Conservation (phyloP, 2,888 invertebrate species). For the Strigamia transsilvanica region DNA sequence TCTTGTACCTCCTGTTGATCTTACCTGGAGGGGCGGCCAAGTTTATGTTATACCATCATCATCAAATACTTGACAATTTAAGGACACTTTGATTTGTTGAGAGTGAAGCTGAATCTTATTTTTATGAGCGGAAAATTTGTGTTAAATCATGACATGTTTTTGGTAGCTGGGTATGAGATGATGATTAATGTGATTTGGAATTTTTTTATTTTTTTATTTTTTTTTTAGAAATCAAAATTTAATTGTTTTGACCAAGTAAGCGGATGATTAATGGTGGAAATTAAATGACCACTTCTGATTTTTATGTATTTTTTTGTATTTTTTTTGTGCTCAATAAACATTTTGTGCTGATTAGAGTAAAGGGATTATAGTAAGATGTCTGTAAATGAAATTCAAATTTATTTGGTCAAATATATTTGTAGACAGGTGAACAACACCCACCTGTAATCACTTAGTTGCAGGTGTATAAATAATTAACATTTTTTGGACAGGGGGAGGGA, state of each 20-base stretch:
- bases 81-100: not conserved
- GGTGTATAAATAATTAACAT: conserved; percentile 1
- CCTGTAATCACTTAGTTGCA: not conserved
- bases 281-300: not conserved
- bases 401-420: not conserved
- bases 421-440: conserved; percentile 8
- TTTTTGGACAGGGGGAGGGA: conserved; percentile 1
- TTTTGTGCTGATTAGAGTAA: not conserved
- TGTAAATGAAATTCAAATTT: not conserved
- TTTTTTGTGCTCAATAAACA: not conserved
- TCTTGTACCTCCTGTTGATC: conserved; percentile 15
- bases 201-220: no score
- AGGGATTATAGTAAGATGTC: not conserved
- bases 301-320: not conserved
- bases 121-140: not conserved
- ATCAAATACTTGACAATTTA: conserved; percentile 27
- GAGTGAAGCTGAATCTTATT: not conserved
- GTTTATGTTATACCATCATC: conserved; percentile 9
- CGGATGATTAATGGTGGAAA: not conserved
- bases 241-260: not conserved
- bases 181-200: not conserved
- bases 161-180: not conserved
- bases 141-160: not conserved
- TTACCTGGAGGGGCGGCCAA: not conserved
- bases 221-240: not conserved